Conservation (phyloP, 2,797 vertebrate species). For the Podargus strigoides region DNA sequence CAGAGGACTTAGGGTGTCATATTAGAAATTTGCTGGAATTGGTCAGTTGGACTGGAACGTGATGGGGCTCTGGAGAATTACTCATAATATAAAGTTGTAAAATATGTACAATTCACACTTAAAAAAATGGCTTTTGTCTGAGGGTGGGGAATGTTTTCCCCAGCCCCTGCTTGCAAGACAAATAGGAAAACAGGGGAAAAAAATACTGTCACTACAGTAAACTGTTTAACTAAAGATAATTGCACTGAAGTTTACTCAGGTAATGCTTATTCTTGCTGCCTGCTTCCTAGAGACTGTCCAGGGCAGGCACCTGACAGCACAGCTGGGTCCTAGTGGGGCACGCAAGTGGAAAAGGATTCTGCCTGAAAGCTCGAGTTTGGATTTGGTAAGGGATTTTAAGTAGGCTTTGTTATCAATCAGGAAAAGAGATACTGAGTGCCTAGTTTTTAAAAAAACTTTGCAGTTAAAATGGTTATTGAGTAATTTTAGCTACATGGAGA, state of each 20-base stretch:
- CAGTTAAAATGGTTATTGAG: background rate
- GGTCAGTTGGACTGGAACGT: background rate
- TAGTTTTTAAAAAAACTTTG: background rate
- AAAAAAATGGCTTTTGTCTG: slow-evolving; percentile 37
- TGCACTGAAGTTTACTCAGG: background rate
- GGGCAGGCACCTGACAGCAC: background rate
- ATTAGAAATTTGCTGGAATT: background rate
- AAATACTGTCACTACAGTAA: background rate
- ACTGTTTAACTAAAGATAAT: background rate
- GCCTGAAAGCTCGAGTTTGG: background rate
- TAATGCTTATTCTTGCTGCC: background rate
- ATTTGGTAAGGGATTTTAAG: background rate
- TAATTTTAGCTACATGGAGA: background rate
- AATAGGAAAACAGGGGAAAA: background rate
- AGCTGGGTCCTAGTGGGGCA: background rate
- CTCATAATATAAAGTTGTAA: slow-evolving; percentile 18
- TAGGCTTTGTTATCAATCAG: background rate
- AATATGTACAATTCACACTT: slow-evolving; percentile 8
- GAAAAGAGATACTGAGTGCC: background rate
- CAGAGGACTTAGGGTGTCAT: background rate
- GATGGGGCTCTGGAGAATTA: background rate
- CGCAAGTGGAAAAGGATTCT: background rate
- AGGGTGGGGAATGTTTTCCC: slow-evolving; percentile 3
- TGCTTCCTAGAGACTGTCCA: background rate
- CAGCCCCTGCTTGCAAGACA: background rate